These are phyloP conservation scores for Pelagia noctiluca DNA, from an alignment of 30 jellyfish, hydroid and myxozoan genomes.

Conservation along the genomic window DNA sequence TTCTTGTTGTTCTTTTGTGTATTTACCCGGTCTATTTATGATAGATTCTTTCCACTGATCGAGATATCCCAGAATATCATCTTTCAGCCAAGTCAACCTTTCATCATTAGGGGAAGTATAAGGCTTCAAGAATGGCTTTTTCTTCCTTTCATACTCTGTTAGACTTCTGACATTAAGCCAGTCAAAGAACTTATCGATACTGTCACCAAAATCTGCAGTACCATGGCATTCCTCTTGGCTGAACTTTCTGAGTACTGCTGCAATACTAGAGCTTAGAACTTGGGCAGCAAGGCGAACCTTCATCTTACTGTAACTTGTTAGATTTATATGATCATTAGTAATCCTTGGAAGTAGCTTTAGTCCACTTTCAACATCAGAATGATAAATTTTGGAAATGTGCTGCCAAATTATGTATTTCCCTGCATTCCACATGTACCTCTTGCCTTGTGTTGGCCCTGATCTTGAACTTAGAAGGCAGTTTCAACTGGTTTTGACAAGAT, in stretches of 20 bases:
- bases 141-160: background rate
- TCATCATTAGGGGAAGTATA: constrained; percentile 5
- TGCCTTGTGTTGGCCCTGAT: background rate
- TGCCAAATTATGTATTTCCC: constrained; percentile 37
- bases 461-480: constrained; percentile 31
- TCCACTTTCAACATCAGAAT: constrained; percentile 28
- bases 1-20: constrained; percentile 33
- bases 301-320: constrained; percentile 11
- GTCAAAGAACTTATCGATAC: constrained; percentile 7
- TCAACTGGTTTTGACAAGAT: constrained; percentile 28
- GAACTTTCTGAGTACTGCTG: constrained; percentile 38
- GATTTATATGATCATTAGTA: constrained; percentile 9
- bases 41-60: constrained; percentile 16
- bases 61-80: background rate
- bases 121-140: constrained; percentile 8
- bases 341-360: constrained; percentile 28
- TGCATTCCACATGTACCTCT: constrained; percentile 26
- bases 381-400: constrained; percentile 14
- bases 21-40: constrained; percentile 20
- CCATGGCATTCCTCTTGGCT: background rate
- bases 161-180: background rate
- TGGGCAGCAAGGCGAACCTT: constrained; percentile 43
- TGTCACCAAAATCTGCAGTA: constrained; percentile 6
- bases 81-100: background rate
- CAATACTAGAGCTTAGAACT: constrained; percentile 23